These are phyloP conservation scores for Phaetusa simplex DNA, from an alignment of 2,113 vertebrate species.

Conservation along the genomic window DNA sequence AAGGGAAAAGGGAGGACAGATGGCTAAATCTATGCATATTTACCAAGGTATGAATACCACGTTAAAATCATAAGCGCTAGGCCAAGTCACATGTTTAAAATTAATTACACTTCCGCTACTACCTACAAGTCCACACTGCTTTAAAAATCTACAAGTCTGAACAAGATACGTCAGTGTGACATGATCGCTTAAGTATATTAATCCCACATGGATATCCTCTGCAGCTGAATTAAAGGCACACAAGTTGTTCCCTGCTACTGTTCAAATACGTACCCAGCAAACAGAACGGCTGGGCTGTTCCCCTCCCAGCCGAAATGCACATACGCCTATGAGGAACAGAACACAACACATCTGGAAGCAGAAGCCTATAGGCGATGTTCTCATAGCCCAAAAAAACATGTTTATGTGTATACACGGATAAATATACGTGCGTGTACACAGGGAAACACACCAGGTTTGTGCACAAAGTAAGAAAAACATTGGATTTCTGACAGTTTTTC, in stretches of 20 bases:
- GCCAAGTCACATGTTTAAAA: conserved; percentile 42
- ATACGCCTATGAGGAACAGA: not conserved
- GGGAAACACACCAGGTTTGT: rapidly evolving
- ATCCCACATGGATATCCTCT: conserved; percentile 18
- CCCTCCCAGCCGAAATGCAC: not conserved
- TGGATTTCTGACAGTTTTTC: not conserved
- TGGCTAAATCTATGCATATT: conserved; percentile 6
- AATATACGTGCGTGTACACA: rapidly evolving
- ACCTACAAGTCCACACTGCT: conserved; percentile 30
- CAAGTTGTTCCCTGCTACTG: not conserved
- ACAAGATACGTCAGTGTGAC: conserved; percentile 40
- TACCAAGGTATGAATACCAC: not conserved
- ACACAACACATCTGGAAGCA: conserved; percentile 20
- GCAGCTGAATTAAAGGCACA: conserved; percentile 13
- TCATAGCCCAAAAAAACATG: not conserved
- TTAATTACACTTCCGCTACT: conserved; percentile 35
- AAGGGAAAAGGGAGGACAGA: conserved; percentile 19
- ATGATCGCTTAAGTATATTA: conserved; percentile 9
- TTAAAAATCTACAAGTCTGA: conserved; percentile 54
- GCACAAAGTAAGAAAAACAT: not conserved
- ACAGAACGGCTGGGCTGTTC: not conserved
- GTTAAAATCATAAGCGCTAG: not conserved
- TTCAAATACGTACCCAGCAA: not conserved
- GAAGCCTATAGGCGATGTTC: not conserved
- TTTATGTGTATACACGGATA: rapidly evolving